A percentile compares a stretch with the other conserved stretches of the same genome.
Evolutionary conservation across 2,888 invertebrate genomes (phyloP).

Genomic region (Neelides folsomi): DNA sequence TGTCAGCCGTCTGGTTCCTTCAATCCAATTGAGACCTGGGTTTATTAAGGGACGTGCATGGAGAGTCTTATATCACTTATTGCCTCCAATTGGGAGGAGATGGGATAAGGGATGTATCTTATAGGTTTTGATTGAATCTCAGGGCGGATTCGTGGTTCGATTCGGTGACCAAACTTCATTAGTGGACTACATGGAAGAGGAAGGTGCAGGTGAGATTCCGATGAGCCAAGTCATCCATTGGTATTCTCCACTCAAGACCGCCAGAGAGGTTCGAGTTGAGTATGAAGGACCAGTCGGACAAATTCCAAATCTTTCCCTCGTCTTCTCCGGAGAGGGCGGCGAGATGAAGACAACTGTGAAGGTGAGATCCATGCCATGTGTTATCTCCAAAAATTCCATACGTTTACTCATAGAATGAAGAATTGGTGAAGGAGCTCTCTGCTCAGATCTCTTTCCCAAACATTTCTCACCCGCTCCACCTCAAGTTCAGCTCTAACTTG

Average conservation of each 20-base stretch:
- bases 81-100: too few relatives aligned
- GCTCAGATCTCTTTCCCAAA: slow-evolving; percentile 17
- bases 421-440: slow-evolving; percentile 13
- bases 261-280: slow-evolving; percentile 29
- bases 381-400: slow-evolving; percentile 5
- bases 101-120: too few relatives aligned
- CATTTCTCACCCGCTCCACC: slow-evolving; percentile 12
- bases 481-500: slow-evolving; percentile 21
- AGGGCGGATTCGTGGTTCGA: slow-evolving; percentile 29
- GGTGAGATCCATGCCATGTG: slow-evolving; percentile 17
- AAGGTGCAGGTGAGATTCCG: slow-evolving; percentile 14
- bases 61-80: too few relatives aligned
- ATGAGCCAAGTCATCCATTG: slow-evolving; percentile 32
- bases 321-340: slow-evolving; percentile 18
- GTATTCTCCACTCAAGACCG: slow-evolving; percentile 30
- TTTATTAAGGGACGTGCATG: too few relatives aligned
- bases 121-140: background rate
- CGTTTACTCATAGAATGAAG: slow-evolving; percentile 23
- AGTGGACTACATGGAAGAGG: background rate
- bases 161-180: slow-evolving; percentile 22
- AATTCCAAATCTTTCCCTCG: slow-evolving; percentile 23
- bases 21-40: too few relatives aligned
- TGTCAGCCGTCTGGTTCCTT: too few relatives aligned
- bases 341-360: slow-evolving; percentile 21
- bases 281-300: slow-evolving; percentile 15